Evolutionary conservation across 2,797 vertebrate genomes (phyloP).

Genomic region (Catharus ustulatus): DNA sequence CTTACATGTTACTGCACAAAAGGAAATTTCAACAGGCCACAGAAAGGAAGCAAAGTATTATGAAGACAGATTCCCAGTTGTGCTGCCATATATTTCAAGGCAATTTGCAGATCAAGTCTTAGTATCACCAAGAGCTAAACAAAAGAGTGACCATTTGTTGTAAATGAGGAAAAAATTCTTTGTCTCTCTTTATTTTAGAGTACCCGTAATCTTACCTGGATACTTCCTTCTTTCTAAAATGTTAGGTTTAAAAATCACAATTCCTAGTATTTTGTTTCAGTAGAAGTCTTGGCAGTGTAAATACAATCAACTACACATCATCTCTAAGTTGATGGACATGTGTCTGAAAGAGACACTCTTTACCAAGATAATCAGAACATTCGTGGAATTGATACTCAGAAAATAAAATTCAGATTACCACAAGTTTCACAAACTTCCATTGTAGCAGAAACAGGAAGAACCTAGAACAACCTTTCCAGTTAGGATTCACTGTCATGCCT

Average conservation of each 20-base stretch:
- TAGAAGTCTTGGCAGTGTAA: not conserved
- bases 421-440: not conserved
- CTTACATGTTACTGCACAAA: not conserved
- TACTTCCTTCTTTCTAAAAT: not conserved
- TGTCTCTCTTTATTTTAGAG: not conserved
- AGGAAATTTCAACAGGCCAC: not conserved
- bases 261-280: not conserved
- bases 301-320: not conserved
- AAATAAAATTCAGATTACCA: not conserved
- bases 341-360: not conserved
- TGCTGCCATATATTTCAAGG: not conserved
- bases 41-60: not conserved
- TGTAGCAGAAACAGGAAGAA: not conserved
- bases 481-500: not conserved
- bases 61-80: not conserved
- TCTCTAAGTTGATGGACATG: not conserved
- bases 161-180: not conserved
- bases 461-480: not conserved
- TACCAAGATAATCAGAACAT: not conserved
- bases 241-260: not conserved
- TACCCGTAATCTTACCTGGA: not conserved
- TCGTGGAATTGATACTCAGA: not conserved
- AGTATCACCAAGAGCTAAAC: not conserved
- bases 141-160: not conserved
- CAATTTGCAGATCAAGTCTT: not conserved